Conservation (phyloP, 2,113 vertebrate species). For the Lanius collurio region DNA sequence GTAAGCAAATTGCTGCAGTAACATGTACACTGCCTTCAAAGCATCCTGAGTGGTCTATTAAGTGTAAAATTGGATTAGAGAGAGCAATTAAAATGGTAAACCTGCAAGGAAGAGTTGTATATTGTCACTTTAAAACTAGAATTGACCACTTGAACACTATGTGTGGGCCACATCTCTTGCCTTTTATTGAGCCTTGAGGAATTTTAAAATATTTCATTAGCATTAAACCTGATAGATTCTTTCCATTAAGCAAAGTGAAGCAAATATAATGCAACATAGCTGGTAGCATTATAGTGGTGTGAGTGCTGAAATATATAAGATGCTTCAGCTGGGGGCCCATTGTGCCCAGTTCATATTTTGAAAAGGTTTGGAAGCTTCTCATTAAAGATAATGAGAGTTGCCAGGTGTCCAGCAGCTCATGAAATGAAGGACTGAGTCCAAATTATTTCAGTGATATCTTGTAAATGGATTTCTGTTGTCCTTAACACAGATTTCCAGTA, state of each 20-base stretch:
- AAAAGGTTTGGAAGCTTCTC: constrained; percentile 33
- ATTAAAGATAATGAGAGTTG: constrained; percentile 38
- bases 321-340: neutral
- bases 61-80: constrained; percentile 13
- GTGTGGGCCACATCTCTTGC: neutral
- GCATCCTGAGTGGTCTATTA: neutral
- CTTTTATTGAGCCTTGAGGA: constrained; percentile 16
- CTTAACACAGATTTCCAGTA: constrained; percentile 7
- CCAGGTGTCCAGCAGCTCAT: constrained; percentile 34
- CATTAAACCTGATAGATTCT: constrained; percentile 22
- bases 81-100: constrained; percentile 38
- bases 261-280: neutral
- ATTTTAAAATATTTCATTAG: constrained; percentile 31
- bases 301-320: neutral
- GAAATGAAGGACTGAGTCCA: constrained; percentile 19
- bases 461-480: constrained; percentile 14
- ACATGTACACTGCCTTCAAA: neutral
- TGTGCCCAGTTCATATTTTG: neutral
- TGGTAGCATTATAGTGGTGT: neutral
- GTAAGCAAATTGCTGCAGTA: neutral
- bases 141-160: neutral
- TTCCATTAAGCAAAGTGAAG: constrained; percentile 30
- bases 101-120: neutral
- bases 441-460: neutral
- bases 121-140: constrained; percentile 4